Conservation (phyloP, 2,888 invertebrate species). For the Sesamia inferens region DNA sequence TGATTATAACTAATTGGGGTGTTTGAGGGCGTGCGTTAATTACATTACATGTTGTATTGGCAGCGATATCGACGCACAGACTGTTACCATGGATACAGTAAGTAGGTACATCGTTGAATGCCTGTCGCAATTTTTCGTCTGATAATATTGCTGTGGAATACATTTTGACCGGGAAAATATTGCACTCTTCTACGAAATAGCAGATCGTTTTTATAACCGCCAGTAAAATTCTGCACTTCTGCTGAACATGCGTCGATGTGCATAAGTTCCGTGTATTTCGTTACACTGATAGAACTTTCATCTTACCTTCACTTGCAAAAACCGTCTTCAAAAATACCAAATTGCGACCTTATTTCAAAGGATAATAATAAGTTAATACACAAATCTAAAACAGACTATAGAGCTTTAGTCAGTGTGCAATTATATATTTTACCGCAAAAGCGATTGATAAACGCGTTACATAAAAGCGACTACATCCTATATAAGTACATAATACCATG, state of each 20-base stretch:
- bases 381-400: slow-evolving; percentile 3
- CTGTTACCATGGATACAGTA: background rate
- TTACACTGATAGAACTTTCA: background rate
- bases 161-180: too few relatives aligned
- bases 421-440: slow-evolving; percentile 24
- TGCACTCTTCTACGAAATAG: too few relatives aligned
- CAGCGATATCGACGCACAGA: background rate
- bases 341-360: slow-evolving; percentile 20
- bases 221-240: too few relatives aligned
- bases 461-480: slow-evolving; percentile 23
- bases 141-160: too few relatives aligned
- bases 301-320: background rate
- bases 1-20: too few relatives aligned
- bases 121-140: background rate
- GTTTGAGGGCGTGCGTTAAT: too few relatives aligned
- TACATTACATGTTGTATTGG: background rate
- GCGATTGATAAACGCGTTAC: slow-evolving; percentile 29
- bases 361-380: slow-evolving; percentile 2
- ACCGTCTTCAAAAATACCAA: slow-evolving; percentile 4
- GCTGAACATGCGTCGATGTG: too few relatives aligned
- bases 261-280: too few relatives aligned
- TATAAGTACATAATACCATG: slow-evolving; percentile 42
- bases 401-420: background rate
- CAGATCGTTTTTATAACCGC: background rate
- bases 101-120: background rate